Percentiles rank a stretch among this genome's conserved stretches.
These are phyloP conservation scores for Pherbina coryleti DNA, from an alignment of 2,888 invertebrate genomes.

Conservation along the genomic window DNA sequence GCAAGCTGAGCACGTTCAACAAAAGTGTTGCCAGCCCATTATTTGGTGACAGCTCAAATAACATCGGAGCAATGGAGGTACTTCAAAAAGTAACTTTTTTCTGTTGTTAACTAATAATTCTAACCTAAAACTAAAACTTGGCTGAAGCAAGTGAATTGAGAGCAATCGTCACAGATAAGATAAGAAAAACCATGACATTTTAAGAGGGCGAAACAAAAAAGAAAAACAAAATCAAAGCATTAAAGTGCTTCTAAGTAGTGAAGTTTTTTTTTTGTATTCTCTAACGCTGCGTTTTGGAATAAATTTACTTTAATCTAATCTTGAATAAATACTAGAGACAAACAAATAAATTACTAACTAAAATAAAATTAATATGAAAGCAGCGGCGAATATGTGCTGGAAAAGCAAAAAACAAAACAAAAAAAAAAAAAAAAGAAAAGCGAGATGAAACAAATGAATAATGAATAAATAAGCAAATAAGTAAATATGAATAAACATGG, in stretches of 20 bases:
- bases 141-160: too few species aligned
- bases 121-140: too few species aligned
- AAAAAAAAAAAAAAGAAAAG: constrained; percentile 12
- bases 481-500: constrained; percentile 33
- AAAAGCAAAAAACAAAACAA: too few species aligned
- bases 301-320: constrained; percentile 19
- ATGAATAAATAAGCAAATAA: not conserved
- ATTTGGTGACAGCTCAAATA: too few species aligned
- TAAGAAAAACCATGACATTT: not conserved
- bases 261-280: not conserved
- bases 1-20: too few species aligned
- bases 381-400: constrained; percentile 22
- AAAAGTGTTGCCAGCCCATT: too few species aligned
- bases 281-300: constrained; percentile 6
- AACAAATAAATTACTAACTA: constrained; percentile 34
- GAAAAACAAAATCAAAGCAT: not conserved
- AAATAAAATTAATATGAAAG: constrained; percentile 10
- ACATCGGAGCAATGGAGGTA: too few species aligned
- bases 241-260: not conserved
- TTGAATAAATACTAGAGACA: constrained; percentile 22
- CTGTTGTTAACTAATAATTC: too few species aligned
- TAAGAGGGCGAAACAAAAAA: not conserved
- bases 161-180: too few species aligned
- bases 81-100: too few species aligned
- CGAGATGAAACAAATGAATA: constrained; percentile 8